These are phyloP conservation scores for Monochamus saltuarius DNA, from an alignment of 1,140 invertebrate species.

Conservation along the genomic window DNA sequence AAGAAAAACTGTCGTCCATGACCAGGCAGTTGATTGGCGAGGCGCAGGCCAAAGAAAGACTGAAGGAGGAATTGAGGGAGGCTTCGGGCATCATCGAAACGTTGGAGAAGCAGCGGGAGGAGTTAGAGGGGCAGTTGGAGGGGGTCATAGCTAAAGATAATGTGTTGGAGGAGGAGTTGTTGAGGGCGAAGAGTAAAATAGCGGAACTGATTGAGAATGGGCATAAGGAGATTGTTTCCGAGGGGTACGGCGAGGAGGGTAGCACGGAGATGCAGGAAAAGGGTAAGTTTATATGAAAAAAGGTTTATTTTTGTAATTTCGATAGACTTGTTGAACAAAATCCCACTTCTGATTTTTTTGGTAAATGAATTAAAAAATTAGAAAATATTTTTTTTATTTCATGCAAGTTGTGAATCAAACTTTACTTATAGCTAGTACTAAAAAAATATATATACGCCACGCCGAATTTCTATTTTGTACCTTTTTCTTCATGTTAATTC, in stretches of 20 bases:
- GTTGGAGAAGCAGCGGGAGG: constrained; percentile 57
- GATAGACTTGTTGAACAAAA: too few species aligned
- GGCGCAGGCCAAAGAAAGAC: constrained; percentile 39
- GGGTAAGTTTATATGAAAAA: too few species aligned
- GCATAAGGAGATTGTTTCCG: constrained; percentile 63
- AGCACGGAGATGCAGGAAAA: neutral
- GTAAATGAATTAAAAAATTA: too few species aligned
- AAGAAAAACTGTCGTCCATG: constrained; percentile 35
- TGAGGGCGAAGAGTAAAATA: constrained; percentile 60
- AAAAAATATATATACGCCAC: too few species aligned
- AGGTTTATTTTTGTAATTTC: too few species aligned
- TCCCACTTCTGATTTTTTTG: too few species aligned
- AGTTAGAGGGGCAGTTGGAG: constrained; percentile 60
- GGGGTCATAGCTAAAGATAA: constrained; percentile 58
- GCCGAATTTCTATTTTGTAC: too few species aligned
- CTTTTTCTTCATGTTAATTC: too few species aligned
- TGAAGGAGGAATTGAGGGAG: constrained; percentile 40
- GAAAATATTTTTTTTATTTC: too few species aligned
- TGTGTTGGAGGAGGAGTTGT: constrained; percentile 56
- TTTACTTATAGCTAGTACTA: too few species aligned
- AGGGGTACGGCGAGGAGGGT: constrained; percentile 59
- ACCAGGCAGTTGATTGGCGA: constrained; percentile 41
- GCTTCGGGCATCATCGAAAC: constrained; percentile 44
- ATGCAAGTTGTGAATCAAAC: too few species aligned
- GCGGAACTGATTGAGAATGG: constrained; percentile 57